phyloP scores from a whole-genome alignment of 2,888 invertebrate species.

The Anorthoa munda region DNA sequence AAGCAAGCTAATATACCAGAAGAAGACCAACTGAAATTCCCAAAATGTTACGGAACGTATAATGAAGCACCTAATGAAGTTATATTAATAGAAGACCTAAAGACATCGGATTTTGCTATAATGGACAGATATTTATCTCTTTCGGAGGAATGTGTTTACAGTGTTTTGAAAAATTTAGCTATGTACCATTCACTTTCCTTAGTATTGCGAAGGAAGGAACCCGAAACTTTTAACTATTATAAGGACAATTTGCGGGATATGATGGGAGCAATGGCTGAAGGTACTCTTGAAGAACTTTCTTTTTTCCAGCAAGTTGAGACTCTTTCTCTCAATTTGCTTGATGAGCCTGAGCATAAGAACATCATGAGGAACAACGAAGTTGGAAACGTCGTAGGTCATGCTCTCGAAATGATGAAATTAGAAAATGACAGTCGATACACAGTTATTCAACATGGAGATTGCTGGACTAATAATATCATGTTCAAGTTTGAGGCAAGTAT shows the following conservation, averaged over 20 bases:
- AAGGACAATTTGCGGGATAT: conserved; percentile 62
- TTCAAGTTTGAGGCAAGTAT: too few relatives aligned
- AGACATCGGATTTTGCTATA: conserved; percentile 66
- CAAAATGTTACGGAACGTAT: conserved; percentile 72
- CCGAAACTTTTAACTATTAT: conserved; percentile 62
- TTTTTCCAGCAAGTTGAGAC: conserved; percentile 52
- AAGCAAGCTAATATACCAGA: conserved; percentile 54
- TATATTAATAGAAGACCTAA: conserved; percentile 76
- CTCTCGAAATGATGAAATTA: too few relatives aligned
- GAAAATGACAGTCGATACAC: too few relatives aligned
- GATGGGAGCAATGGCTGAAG: conserved; percentile 26
- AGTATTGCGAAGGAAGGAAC: conserved; percentile 71
- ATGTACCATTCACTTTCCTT: conserved; percentile 76
- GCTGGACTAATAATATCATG: too few relatives aligned
- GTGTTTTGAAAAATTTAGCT: conserved; percentile 73
- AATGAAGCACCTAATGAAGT: conserved; percentile 71
- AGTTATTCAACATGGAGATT: too few relatives aligned
- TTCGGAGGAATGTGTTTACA: conserved; percentile 67
- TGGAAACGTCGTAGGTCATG: too few relatives aligned
- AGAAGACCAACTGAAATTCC: conserved; percentile 59
- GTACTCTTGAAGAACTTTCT: not conserved
- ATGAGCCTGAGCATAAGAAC: conserved; percentile 64
- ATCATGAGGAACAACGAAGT: not conserved
- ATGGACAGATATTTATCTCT: conserved; percentile 73
- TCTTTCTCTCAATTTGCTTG: conserved; percentile 51